Base-by-base conservation (phyloP, 1,140 invertebrate genomes). In the Caenorhabditis briggsae region DNA sequence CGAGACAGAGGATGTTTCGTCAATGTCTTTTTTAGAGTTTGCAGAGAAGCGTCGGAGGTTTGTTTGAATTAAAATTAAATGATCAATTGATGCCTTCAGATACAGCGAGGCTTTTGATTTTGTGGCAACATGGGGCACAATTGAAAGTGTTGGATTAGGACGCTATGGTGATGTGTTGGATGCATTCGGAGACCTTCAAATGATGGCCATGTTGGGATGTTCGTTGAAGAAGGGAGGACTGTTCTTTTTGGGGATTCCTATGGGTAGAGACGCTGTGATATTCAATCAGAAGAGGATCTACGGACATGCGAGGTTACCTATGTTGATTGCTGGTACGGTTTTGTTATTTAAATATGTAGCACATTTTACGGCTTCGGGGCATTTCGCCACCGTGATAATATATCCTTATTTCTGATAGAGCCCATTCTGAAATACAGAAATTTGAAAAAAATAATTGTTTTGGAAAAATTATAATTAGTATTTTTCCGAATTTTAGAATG, bases 281-380 rank as follows among this genome's bases (percentile, higher is more conserved):
- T 84, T 53, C 50, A 84, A 84, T 70, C 59, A 53, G 64, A 55
- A 84, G 12, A 64, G 83, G 48, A 55, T 84, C 2, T 84, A 84
- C 20, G 83, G 83, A 20, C 59, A 59, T 64, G 50, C 56, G 3
- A 46, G 83, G 14, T 33, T 84, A 23, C 50, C 83, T 2, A 56
- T 83, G 53, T 23, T 83, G 5, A 83, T 59, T 58, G 53, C 82
- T 11, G 82, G 82, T 59, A 23, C 12, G 59, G 20, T 18, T 74
- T 33, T 33, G 33, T 33, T 33, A 33, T 33, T 33, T 2, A 33
- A 33, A 33, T 33, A 33, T 33, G 33, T 33, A 2, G 33, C 33
- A 2, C 33, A 33, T 33, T 33, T 33, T 33, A 33, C 3, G 33
- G 33, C 3, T 33, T 3, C 33, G 33, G 33, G 33, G 33, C 33